Conservation (phyloP, 2,113 vertebrate species). For the Archocentrus centrarchus region DNA sequence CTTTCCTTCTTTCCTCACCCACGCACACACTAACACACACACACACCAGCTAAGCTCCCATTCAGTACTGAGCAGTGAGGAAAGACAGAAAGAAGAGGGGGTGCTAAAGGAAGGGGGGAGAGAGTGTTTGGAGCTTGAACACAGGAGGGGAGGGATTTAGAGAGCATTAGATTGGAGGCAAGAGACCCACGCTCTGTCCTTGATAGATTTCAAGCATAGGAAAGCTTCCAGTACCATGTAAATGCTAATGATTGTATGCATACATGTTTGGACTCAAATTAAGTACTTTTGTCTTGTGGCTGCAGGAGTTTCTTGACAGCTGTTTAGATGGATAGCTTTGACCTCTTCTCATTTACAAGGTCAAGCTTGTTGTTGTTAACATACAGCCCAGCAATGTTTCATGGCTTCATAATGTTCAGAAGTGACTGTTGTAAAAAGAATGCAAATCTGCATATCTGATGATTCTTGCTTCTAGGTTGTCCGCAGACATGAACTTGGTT, state of each 20-base stretch:
- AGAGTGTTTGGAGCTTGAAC: constrained; percentile 50
- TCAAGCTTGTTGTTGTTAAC: neutral
- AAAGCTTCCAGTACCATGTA: neutral
- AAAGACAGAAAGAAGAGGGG: constrained; percentile 20
- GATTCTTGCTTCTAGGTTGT: neutral
- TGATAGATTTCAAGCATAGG: constrained; percentile 37
- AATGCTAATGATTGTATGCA: constrained; percentile 9
- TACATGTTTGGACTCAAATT: neutral
- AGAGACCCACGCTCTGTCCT: constrained; percentile 17
- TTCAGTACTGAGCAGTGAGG: constrained; percentile 29
- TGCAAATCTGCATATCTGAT: neutral
- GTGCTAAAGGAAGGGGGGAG: neutral
- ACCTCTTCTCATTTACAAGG: neutral
- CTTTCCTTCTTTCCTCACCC: neutral
- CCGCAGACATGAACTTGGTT: neutral
- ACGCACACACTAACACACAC: constrained; percentile 15
- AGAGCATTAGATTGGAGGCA: constrained; percentile 32
- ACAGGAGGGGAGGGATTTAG: constrained; percentile 32
- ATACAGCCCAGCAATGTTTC: neutral
- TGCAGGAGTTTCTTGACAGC: neutral
- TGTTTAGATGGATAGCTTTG: neutral
- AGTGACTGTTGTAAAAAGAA: neutral
- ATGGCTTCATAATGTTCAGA: neutral
- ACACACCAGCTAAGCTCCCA: constrained; percentile 18
- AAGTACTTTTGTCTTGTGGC: neutral